These are phyloP conservation scores for Melitaea cinxia DNA, from an alignment of 1,140 invertebrate genomes.

Conservation along the genomic window DNA sequence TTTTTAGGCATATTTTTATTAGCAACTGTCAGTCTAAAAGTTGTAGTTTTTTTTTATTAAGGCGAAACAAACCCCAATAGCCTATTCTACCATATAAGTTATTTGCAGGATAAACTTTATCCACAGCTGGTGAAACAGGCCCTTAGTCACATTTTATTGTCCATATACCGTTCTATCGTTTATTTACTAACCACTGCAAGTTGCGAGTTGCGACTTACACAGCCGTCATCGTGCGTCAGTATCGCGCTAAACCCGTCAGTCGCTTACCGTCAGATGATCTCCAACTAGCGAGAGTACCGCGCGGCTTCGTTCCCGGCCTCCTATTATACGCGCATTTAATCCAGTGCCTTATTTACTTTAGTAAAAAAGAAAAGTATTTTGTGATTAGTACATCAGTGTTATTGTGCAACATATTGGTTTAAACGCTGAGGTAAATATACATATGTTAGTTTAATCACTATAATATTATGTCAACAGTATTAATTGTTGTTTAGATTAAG, in stretches of 20 bases:
- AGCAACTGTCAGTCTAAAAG: no score
- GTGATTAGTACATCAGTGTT: conserved; percentile 5
- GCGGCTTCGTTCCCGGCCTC: conserved; percentile 25
- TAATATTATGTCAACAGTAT: not conserved
- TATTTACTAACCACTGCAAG: conserved; percentile 13
- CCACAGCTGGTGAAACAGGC: no score
- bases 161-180: conserved; percentile 1
- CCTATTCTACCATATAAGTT: no score
- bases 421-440: conserved; percentile 14
- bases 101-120: no score
- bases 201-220: conserved; percentile 18
- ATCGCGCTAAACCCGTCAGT: conserved; percentile 31
- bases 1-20: no score
- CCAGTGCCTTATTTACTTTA: conserved; percentile 24
- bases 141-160: not conserved
- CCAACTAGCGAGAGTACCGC: conserved; percentile 32
- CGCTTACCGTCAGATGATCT: conserved; percentile 40
- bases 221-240: conserved; percentile 24
- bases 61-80: no score
- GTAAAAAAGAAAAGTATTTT: conserved; percentile 15
- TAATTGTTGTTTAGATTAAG: conserved; percentile 32
- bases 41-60: no score
- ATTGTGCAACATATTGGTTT: conserved; percentile 7
- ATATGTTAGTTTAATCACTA: not conserved
- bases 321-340: conserved; percentile 10